Conservation (phyloP, 2,888 invertebrate genomes). For the Atethmia centrago region DNA sequence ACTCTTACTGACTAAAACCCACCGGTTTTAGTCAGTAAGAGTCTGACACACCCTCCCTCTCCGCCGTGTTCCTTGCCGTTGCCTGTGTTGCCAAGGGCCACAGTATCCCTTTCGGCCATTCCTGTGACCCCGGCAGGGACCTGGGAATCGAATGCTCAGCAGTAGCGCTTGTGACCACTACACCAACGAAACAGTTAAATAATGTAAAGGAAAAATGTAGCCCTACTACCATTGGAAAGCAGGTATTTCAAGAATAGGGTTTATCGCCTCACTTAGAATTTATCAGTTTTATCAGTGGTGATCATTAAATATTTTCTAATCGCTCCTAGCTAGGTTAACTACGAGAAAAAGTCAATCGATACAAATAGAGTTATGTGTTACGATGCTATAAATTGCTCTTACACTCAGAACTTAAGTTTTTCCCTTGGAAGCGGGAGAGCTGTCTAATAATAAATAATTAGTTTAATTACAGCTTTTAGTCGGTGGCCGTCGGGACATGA, state of each 20-base stretch:
- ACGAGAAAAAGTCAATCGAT: conserved; percentile 77
- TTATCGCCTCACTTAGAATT: conserved; percentile 33
- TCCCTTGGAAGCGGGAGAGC: conserved; percentile 79
- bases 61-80: too few relatives aligned
- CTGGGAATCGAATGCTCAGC: too few relatives aligned
- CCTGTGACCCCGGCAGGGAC: too few relatives aligned
- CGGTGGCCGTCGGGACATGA: conserved; percentile 75
- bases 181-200: too few relatives aligned
- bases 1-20: too few relatives aligned
- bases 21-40: too few relatives aligned
- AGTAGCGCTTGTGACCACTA: not conserved
- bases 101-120: too few relatives aligned
- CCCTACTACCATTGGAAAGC: not conserved
- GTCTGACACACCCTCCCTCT: too few relatives aligned
- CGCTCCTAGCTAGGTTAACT: conserved; percentile 52
- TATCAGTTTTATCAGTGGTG: conserved; percentile 53
- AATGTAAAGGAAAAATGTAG: not conserved
- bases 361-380: conserved; percentile 78
- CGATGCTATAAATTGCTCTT: conserved; percentile 79
- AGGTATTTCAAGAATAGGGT: conserved; percentile 40
- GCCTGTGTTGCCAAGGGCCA: too few relatives aligned
- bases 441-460: conserved; percentile 87
- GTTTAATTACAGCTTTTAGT: conserved; percentile 88
- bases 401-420: conserved; percentile 79
- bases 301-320: conserved; percentile 61